phyloP scores from a whole-genome alignment of 23 tunicate genomes.

The Botrylloides violaceus region DNA sequence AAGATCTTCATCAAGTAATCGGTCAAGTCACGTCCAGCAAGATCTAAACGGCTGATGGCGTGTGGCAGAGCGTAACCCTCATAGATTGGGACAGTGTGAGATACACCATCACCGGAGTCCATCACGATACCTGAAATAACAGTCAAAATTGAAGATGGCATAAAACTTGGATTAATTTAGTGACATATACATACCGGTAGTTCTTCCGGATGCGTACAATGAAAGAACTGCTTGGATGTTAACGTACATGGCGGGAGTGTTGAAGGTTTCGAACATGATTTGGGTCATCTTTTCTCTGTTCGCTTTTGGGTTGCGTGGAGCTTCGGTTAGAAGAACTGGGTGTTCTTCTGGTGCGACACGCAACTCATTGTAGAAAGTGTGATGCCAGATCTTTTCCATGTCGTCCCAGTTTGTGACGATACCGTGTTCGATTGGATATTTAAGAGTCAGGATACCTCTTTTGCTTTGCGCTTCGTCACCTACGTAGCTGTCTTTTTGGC shows the following conservation, averaged over 20 bases:
- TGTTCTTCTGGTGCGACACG: slow-evolving; percentile 99
- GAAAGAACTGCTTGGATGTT: slow-evolving; percentile 65
- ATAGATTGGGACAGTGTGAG: slow-evolving; percentile 68
- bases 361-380: background rate
- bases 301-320: slow-evolving; percentile 85
- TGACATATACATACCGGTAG: no score
- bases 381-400: slow-evolving; percentile 75
- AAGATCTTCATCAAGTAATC: slow-evolving; percentile 74
- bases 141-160: no score
- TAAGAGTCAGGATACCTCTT: slow-evolving; percentile 82
- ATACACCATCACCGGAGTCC: slow-evolving; percentile 71
- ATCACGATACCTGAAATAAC: slow-evolving; percentile 31
- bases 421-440: slow-evolving; percentile 98
- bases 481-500: slow-evolving; percentile 96
- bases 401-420: slow-evolving; percentile 99
- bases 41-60: slow-evolving; percentile 60
- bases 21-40: slow-evolving; percentile 67
- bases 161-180: no score
- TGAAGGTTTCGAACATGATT: slow-evolving; percentile 2
- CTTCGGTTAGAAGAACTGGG: slow-evolving; percentile 96
- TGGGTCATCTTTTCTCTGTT: slow-evolving; percentile 1
- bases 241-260: slow-evolving; percentile 2
- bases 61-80: slow-evolving; percentile 74
- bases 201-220: slow-evolving; percentile 85
- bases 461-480: slow-evolving; percentile 99